Evolutionary conservation across 1,140 invertebrate species (phyloP), one percentile per base, ranked within the genome.

Genomic region (Ceratoteleas bidentatus): DNA sequence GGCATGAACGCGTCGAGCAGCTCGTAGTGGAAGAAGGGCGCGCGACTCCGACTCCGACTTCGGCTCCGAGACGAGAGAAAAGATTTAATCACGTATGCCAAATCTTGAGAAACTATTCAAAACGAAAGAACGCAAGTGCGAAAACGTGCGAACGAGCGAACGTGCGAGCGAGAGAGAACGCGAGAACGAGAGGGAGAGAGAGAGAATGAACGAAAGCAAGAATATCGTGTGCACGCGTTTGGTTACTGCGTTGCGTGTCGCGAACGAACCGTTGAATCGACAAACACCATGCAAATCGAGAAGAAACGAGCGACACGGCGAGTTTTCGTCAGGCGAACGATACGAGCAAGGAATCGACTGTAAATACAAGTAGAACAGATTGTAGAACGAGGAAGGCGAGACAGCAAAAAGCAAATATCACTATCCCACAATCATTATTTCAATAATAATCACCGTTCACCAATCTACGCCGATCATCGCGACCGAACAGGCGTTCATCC

Each of bases 1-100:
- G 95, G 94, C 81, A 95, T 96, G 94, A 95, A 95, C 90, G 95
- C 95, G 70, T 95, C 94, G 58, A 95, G 94, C 88, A 95, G 95
- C 85, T 96, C 95, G 92, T 96, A 95, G 94, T 91, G 87, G 87
- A 87, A 77, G 84, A 86, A 77, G 61, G 75, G 58, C 4, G 24
- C 84, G 78, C 86, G 84, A 54, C 76, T 81, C 14, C 70, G 61
- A 16, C 66, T 81, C 13, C 34, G 78, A 15, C 60, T 81, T 34
- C 70, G 78, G 34, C 61, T 81, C 6, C 70, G 78, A 40, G 78
- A 86, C 70, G 68, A 85, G 69, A 87, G 85, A 83, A 82, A 85
- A 75, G 74, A 87, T 85, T 86, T 87, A 85, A 86, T 85, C 84
- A 86, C 88, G 85, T 87, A 91, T 89, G 89, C 90, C 90, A 90